These are phyloP conservation scores for Argyresthia albistria DNA, from an alignment of 2,888 invertebrate species.

Conservation along the genomic window DNA sequence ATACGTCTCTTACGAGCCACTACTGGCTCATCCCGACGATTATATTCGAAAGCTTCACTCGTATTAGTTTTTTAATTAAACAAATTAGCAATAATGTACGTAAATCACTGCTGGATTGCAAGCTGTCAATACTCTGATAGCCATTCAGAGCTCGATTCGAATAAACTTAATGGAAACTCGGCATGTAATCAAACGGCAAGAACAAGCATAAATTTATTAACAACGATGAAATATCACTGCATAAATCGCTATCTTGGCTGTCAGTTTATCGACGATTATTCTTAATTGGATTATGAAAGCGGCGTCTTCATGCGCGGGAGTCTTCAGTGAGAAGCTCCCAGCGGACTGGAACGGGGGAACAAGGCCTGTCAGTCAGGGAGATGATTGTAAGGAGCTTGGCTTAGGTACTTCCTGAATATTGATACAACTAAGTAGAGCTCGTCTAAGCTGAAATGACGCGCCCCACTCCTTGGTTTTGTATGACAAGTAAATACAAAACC, in stretches of 20 bases:
- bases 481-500: too few species aligned
- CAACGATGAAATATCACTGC: constrained; percentile 69
- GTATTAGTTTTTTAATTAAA: background rate
- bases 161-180: constrained; percentile 57
- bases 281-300: constrained; percentile 72
- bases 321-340: background rate
- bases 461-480: too few species aligned
- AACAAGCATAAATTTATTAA: constrained; percentile 72
- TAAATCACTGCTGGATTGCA: constrained; percentile 44
- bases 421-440: too few species aligned
- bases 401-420: too few species aligned
- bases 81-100: constrained; percentile 14
- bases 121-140: constrained; percentile 41
- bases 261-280: constrained; percentile 72
- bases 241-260: constrained; percentile 66
- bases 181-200: constrained; percentile 62
- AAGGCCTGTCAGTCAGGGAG: too few species aligned
- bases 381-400: too few species aligned
- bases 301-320: constrained; percentile 23
- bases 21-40: too few species aligned
- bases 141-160: constrained; percentile 42
- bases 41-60: too few species aligned
- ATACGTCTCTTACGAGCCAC: too few species aligned
- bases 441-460: too few species aligned
- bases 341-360: background rate